A percentile compares a stretch with the other conserved stretches of the same genome.
Conservation (phyloP, 2,888 invertebrate species). For the Idaea straminata region DNA sequence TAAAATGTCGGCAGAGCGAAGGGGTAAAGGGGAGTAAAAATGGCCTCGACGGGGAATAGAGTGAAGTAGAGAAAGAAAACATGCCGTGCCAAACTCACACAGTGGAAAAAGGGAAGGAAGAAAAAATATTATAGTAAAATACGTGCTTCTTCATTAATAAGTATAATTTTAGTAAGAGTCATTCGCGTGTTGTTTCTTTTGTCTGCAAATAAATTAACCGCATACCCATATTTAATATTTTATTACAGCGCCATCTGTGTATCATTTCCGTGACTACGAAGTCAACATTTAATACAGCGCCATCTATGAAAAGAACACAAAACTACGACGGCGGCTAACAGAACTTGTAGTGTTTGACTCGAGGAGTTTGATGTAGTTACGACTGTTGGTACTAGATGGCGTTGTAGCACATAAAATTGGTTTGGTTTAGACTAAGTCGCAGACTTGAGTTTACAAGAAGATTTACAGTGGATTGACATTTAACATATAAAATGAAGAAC, state of each 20-base stretch:
- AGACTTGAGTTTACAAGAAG: too few relatives aligned
- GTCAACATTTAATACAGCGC: neutral
- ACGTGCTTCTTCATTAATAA: too few relatives aligned
- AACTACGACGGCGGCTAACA: neutral
- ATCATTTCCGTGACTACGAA: neutral
- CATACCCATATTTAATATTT: constrained; percentile 6
- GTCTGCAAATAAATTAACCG: neutral
- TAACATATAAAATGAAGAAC: neutral
- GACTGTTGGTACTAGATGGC: neutral
- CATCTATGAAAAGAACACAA: constrained; percentile 6
- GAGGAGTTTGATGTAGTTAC: neutral
- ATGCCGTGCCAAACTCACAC: too few relatives aligned
- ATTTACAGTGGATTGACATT: too few relatives aligned
- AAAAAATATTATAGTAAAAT: too few relatives aligned
- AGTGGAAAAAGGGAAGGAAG: too few relatives aligned
- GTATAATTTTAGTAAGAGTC: too few relatives aligned
- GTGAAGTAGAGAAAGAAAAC: too few relatives aligned
- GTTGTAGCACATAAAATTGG: neutral
- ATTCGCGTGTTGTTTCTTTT: too few relatives aligned
- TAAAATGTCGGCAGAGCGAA: too few relatives aligned
- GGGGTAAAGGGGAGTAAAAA: too few relatives aligned
- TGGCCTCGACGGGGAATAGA: too few relatives aligned
- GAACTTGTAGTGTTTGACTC: neutral
- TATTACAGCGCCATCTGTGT: constrained; percentile 6
- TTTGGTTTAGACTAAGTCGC: neutral